Base-by-base conservation (phyloP, 1,140 invertebrate genomes). In the Temnothorax longispinosus region DNA sequence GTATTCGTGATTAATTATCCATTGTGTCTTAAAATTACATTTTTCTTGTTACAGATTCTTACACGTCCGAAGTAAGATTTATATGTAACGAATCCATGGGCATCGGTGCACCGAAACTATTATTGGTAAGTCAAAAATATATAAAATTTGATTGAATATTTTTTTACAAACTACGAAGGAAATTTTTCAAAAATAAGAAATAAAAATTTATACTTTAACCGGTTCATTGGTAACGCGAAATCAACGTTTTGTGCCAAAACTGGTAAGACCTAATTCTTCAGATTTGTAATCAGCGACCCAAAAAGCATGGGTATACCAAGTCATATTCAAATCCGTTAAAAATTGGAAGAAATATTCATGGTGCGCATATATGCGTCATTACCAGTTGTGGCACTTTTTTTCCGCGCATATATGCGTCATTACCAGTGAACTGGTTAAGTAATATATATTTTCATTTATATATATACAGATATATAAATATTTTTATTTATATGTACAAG, bases 51-150 rank as follows among this genome's bases (percentile, higher is more conserved):
- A 80, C 27, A 92, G 92, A 64, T 85, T 87, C 52, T 56, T 91
- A 90, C 38, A 88, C 85, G 41, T 90, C 92, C 2, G 92, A 93
- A 85, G 72, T 93, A 60, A 71, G 85, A 77, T 90, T 93, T 82
- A 88, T 88, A 62, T 93, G 93, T 52, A 86, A 92, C 41, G 78
- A 90, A 71, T 77, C 82, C 13, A 75, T 88, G 3, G 91, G 90
- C 18, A 90, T 92, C 58, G 92, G 90, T 13, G 71, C 60, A 65
- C 93, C 93, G 21, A 85, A 64, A 38, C 21, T 93, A 21, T 13
- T 90, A 10, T 90, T 87, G 93, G 93, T 93, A 85, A 93, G 93
- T 92, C 62, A 85, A 67, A 77, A 38, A 67, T 58, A 60, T 82
- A 56, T 21, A 72, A 56, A 13, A 65, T 64, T 60, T 44, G 6